Evolutionary conservation across 2,797 vertebrate genomes (phyloP), one percentile per base, ranked within the genome.

Genomic region (Sebastes vulpes): DNA sequence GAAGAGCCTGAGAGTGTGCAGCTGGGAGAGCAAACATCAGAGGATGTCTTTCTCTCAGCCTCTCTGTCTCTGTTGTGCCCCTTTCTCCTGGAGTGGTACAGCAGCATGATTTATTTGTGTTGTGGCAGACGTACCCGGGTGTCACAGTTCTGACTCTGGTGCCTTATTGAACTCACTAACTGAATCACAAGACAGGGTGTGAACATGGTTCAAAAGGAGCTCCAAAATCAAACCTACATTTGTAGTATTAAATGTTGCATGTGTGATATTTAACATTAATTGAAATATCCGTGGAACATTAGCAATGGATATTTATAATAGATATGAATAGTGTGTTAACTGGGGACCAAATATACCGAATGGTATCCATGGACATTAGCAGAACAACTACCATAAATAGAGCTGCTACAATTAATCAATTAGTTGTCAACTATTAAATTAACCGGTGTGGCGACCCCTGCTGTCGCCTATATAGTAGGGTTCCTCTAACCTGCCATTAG

Each of bases 1-100:
- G 65, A 78, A 75, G 73, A 72, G 72, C 52, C 21, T 77, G 46
- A 70, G 20, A 64, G 56, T 60, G 65, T 64, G 48, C 18, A 28
- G 59, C 35, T 25, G 18, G 14, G 38, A 50, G 68, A 69, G 52
- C 4, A 63, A 69, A 74, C 73, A 81, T 79, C 32, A 77, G 77
- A 68, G 65, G 50, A 71, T 7, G 50, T 75, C 21, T 75, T 48
- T 63, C 14, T 73, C 29, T 64, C 23, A 20, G 14, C 23, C 59
- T 70, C 67, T 56, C 35, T 65, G 52, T 16, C 52, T 59, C 52
- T 60, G 48, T 35, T 66, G 10, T 46, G 38, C 52, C 52, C 52
- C 26, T 64, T 73, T 26, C 35, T 64, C 50, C 48, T 70, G 10
- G 10, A 14, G 5, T 56, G 12, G 6, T 29, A 25, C 23, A 57